Evolutionary conservation across 2,797 vertebrate species (phyloP).

Genomic region (Ceyx erithaca): DNA sequence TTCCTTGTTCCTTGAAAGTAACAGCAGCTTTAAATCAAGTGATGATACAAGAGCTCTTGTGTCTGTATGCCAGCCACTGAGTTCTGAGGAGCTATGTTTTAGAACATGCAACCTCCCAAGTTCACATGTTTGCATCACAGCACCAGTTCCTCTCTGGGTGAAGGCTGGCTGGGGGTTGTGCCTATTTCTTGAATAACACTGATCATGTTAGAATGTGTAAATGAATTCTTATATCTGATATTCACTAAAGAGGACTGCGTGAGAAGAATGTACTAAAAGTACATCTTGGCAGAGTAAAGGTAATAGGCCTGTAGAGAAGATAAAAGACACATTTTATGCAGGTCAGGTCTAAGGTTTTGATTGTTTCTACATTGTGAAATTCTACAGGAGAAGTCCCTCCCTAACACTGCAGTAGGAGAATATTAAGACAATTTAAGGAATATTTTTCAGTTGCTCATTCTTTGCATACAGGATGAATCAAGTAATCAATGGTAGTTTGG

Average conservation of each 20-base stretch:
- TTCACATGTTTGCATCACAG: rapidly evolving
- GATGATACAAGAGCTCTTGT: neutral
- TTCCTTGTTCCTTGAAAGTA: neutral
- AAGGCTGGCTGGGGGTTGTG: neutral
- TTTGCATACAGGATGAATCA: neutral
- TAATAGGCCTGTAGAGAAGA: neutral
- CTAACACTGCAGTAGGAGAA: neutral
- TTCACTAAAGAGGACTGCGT: neutral
- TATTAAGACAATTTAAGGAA: neutral
- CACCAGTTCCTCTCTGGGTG: rapidly evolving
- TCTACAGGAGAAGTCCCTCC: neutral
- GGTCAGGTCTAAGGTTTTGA: neutral
- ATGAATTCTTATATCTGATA: neutral
- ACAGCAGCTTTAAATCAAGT: neutral
- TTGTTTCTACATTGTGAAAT: neutral
- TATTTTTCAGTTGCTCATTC: neutral
- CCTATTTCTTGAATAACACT: neutral
- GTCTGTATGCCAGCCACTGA: too few relatives aligned
- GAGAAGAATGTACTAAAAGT: neutral
- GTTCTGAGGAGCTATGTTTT: rapidly evolving
- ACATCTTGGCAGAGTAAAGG: neutral
- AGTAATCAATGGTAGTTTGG: neutral
- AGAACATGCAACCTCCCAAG: neutral
- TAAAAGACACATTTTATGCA: neutral
- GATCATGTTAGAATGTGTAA: neutral